Conservation (phyloP, 2,113 vertebrate genomes). For the Rousettus leschenaultii region DNA sequence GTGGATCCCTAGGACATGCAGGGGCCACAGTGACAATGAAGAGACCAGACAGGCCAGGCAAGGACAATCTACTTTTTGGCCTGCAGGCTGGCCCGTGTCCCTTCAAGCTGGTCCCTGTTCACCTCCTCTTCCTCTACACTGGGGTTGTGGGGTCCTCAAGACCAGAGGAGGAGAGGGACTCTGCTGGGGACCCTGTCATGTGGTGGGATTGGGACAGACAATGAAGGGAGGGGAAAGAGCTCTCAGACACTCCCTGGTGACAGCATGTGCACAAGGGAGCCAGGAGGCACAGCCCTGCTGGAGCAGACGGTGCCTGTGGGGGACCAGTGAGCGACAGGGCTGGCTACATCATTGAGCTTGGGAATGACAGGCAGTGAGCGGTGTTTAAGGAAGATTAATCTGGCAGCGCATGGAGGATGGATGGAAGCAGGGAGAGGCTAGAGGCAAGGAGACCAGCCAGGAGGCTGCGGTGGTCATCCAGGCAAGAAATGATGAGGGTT, state of each 20-base stretch:
- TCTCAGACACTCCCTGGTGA: not conserved
- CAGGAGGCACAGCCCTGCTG: not conserved
- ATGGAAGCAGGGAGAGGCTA: constrained; percentile 61
- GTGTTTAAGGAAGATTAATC: constrained; percentile 75
- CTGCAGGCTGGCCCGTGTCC: not conserved
- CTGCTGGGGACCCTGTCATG: not conserved
- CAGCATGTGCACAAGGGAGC: not conserved
- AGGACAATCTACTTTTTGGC: not conserved
- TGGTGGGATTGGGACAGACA: not conserved
- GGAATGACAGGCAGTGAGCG: constrained; percentile 55
- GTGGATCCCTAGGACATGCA: not conserved
- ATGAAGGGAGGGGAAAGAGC: not conserved
- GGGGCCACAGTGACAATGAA: not conserved
- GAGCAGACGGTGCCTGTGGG: constrained; percentile 48
- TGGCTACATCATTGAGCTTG: constrained; percentile 13
- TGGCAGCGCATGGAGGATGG: constrained; percentile 51
- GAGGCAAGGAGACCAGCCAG: constrained; percentile 71
- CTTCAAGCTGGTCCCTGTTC: not conserved
- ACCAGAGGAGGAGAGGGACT: not conserved
- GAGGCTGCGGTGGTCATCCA: constrained; percentile 53
- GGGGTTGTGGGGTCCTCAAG: not conserved
- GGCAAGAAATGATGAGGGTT: constrained; percentile 60
- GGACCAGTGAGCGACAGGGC: not conserved
- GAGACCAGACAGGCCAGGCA: not conserved
- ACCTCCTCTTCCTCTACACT: not conserved